phyloP scores from a whole-genome alignment of 2,888 invertebrate genomes.

The Aporophyla lueneburgensis region DNA sequence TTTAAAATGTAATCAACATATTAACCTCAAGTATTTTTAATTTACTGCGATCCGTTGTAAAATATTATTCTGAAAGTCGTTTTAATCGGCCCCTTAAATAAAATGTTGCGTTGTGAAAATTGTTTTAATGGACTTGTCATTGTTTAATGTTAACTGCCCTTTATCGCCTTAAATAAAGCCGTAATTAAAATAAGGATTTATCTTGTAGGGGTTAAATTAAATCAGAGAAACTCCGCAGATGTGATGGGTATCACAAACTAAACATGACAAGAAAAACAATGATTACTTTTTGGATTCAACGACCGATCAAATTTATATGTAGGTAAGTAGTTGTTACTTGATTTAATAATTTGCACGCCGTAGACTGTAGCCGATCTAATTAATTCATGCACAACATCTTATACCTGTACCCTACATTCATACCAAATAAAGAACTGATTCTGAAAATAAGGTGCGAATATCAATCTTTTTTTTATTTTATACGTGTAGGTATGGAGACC shows the following conservation, averaged over 20 bases:
- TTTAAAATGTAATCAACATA: conserved; percentile 39
- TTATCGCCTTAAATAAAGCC: conserved; percentile 6
- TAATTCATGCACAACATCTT: too few relatives aligned
- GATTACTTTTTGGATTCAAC: neutral
- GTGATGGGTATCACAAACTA: neutral
- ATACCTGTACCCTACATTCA: too few relatives aligned
- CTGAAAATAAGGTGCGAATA: neutral
- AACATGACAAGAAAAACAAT: neutral
- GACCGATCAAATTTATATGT: neutral
- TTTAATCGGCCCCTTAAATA: conserved; percentile 2
- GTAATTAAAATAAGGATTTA: conserved; percentile 1
- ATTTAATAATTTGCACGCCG: too few relatives aligned
- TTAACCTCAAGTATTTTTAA: conserved; percentile 13
- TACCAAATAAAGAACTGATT: too few relatives aligned
- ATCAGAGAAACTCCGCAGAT: too few relatives aligned
- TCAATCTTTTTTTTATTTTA: neutral
- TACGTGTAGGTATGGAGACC: neutral
- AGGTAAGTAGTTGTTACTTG: neutral
- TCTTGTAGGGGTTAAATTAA: neutral
- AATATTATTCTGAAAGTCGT: neutral
- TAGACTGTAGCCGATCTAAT: too few relatives aligned
- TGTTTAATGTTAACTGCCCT: conserved; percentile 1
- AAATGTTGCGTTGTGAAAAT: conserved; percentile 20
- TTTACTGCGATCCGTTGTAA: conserved; percentile 6
- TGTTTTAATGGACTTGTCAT: neutral